Base-by-base conservation (phyloP, 64 coral and sea anemone genomes). In the Cladopsammia gracilis region DNA sequence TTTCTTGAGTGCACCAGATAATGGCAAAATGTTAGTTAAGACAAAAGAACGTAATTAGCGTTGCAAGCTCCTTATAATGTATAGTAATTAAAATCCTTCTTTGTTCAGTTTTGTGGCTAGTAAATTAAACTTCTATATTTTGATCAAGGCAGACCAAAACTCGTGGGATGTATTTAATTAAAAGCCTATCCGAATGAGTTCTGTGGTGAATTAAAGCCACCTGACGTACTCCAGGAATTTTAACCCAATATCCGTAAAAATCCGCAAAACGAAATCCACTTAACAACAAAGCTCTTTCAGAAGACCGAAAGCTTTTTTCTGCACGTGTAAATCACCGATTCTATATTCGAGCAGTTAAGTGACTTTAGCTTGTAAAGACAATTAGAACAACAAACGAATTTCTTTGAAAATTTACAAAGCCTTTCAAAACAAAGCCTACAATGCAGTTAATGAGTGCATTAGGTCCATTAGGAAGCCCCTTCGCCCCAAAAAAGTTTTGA, bases 231-330 rank as follows among this genome's bases (percentile, higher is more conserved):
- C n/a, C 14, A 45, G 20, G 77, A 67, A 84, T 67, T 51, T 59
- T 48, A 67, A 84, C 16, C 80, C 62, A 51, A 84, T 66, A 84
- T 84, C 80, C 78, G 25, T 34, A 60, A 82, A 19, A 82, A 48
- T 58, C 78, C 62, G 5, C 80, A 84, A 68, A 84, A 10, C 34
- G 62, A 67, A 84, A 84, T 84, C 80, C 80, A 84, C 61, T 84
- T 84, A 84, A 68, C 15, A 47, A 20, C 46, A 84, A 82, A 50
- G 18, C 45, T 23, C 59, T 65, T 83, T 83, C 59, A 64, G 18
- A 64, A 48, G 42, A 7, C 72, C 58, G 25, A 84, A 84, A 15
- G 18, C 61, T 50, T n/a, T 68, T 19, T 24, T 50, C 7, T 67
- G 8, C 16, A 66, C 10, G 61, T 24, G 60, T 47, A 48, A 64